Evolutionary conservation across 1,140 invertebrate species (phyloP), one percentile per base, ranked within the genome.

Genomic region (Caerostris extrusa): DNA sequence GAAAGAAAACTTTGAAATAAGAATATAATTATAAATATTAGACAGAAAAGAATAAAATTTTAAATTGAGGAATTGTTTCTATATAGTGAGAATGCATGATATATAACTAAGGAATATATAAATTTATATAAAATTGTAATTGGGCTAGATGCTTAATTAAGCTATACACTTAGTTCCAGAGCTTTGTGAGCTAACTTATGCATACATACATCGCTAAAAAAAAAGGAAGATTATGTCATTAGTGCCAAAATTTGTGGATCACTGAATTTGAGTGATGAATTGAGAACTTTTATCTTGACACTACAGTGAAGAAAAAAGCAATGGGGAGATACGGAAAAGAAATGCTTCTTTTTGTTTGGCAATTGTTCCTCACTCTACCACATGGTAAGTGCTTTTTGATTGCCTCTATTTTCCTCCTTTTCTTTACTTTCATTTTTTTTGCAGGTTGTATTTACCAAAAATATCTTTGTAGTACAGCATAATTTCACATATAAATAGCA

Each of bases 321-420:
- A 85, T 85, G 82, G 19, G 82, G 10, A 53, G 53, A 34, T 57
- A n/a, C 14, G 55, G 82, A 34, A 85, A 58, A 58, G 56, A 58
- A 17, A 85, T 85, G 3, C 17, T 85, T 58, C 82, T 85, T 85
- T 85, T 85, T 56, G 56, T 85, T 10, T 85, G 82, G 12, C 82
- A 85, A 85, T 85, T 85, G 56, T 85, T 85, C 56, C 55, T 85
- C 56, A 85, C 82, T 57, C 55, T 85, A 57, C 82, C 82, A 19
- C 56, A 58, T 56, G 82, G 82, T 85, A 85, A 85, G 82, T 85
- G 14, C 5, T 3, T 58, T 85, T 58, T 34, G 7, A 57, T 85
- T 5, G 53, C 17, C 34, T 34, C 34, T 34, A 34, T 34, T 34
- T 34, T 34, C 34, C 34, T 34, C 34, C 2, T 34, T 34, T 34